Evolutionary conservation across 2,888 invertebrate species (phyloP).

Genomic region (Vanessa cardui): DNA sequence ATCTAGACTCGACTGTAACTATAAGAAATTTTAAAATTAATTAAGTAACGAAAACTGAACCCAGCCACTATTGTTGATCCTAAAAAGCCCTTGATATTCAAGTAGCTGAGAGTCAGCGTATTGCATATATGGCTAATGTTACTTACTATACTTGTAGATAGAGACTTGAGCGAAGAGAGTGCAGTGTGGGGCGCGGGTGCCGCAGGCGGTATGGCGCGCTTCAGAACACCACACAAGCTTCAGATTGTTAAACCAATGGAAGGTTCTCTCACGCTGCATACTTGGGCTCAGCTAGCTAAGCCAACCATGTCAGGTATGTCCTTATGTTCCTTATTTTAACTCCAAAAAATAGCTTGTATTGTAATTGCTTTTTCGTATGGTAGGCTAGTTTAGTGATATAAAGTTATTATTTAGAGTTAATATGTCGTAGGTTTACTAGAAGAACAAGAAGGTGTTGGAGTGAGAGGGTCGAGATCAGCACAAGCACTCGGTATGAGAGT

Average conservation of each 20-base stretch:
- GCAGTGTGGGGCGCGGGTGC: conserved; percentile 79
- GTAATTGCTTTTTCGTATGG: not conserved
- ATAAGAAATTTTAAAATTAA: too few relatives aligned
- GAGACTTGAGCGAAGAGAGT: conserved; percentile 71
- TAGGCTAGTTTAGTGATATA: too few relatives aligned
- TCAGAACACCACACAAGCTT: conserved; percentile 93
- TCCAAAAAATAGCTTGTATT: not conserved
- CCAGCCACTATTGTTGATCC: too few relatives aligned
- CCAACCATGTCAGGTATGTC: conserved; percentile 91
- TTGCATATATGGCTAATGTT: not conserved
- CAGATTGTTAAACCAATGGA: conserved; percentile 96
- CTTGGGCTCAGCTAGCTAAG: conserved; percentile 97
- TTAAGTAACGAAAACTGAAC: too few relatives aligned
- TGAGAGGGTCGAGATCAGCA: conserved; percentile 89
- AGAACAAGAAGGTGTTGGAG: conserved; percentile 94
- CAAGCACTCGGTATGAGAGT: conserved; percentile 88
- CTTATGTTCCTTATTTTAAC: not conserved
- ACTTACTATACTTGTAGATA: conserved; percentile 48
- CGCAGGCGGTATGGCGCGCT: conserved; percentile 75
- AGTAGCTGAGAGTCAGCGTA: too few relatives aligned
- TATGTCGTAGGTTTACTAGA: conserved; percentile 85
- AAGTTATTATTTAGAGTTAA: not conserved
- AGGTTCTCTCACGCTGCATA: conserved; percentile 95
- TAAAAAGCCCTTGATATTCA: too few relatives aligned
- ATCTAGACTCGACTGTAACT: too few relatives aligned